These are phyloP conservation scores for Agonopterix alstromeriana DNA, from an alignment of 2,888 invertebrate genomes.

Conservation along the genomic window DNA sequence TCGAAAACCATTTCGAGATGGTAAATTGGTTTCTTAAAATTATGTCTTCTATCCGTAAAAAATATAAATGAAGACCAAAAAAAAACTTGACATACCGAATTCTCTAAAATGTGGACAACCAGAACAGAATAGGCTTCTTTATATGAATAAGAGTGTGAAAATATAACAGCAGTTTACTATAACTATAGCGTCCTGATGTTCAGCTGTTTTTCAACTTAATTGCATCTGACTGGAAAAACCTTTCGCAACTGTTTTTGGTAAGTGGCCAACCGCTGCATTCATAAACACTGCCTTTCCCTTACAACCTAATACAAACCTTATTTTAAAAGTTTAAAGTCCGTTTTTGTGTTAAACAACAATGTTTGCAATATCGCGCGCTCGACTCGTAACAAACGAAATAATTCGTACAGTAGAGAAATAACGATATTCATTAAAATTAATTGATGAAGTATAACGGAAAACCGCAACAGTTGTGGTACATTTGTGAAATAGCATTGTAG, in stretches of 20 bases:
- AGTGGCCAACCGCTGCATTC: constrained; percentile 3
- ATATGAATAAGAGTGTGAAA: too few relatives aligned
- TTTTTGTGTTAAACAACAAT: background rate
- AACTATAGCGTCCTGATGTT: background rate
- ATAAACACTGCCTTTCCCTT: background rate
- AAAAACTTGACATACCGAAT: too few relatives aligned
- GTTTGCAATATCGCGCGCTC: background rate
- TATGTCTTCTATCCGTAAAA: too few relatives aligned
- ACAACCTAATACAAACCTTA: background rate
- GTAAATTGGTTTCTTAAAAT: too few relatives aligned
- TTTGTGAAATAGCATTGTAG: too few relatives aligned
- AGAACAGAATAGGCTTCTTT: too few relatives aligned
- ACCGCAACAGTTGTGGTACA: constrained; percentile 4
- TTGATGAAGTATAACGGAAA: constrained; percentile 7
- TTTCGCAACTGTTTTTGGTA: constrained; percentile 8
- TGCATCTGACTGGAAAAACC: constrained; percentile 10
- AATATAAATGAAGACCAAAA: too few relatives aligned
- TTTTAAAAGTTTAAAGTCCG: background rate
- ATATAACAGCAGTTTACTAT: too few relatives aligned
- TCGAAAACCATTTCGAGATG: too few relatives aligned
- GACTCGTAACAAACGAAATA: background rate
- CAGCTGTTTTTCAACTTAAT: constrained; percentile 10
- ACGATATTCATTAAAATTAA: constrained; percentile 7
- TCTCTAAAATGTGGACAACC: too few relatives aligned
- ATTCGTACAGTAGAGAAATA: constrained; percentile 1